phyloP scores from a whole-genome alignment of 37 sponge, comb jelly and placozoan species.

The Theonella swinhoei region DNA sequence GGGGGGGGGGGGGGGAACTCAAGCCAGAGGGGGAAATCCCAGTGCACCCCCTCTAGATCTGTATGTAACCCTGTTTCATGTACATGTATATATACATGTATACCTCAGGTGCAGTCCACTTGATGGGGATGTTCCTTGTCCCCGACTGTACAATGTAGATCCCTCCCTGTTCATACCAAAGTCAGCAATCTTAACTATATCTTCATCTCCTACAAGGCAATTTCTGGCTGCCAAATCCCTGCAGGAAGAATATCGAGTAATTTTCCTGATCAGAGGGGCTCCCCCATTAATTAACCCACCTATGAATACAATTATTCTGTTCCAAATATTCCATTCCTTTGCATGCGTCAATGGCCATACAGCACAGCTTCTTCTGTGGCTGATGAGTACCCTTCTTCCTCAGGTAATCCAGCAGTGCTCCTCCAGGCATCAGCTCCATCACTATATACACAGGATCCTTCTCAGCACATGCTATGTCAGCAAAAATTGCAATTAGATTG shows the following conservation, averaged over 20 bases:
- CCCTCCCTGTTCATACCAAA: conserved; percentile 92
- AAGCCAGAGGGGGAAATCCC: too few relatives aligned
- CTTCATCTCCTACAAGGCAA: conserved; percentile 78
- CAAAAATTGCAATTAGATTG: too few relatives aligned
- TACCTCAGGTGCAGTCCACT: conserved; percentile 98
- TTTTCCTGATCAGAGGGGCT: background rate
- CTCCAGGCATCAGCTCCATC: too few relatives aligned
- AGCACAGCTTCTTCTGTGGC: too few relatives aligned
- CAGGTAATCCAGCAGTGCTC: too few relatives aligned
- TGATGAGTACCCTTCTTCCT: too few relatives aligned
- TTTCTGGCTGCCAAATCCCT: conserved; percentile 91
- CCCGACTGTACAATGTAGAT: conserved; percentile 80
- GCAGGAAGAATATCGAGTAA: background rate
- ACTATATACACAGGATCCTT: too few relatives aligned
- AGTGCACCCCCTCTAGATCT: too few relatives aligned
- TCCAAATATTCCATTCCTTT: conserved; percentile 88
- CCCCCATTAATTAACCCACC: background rate
- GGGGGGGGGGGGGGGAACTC: too few relatives aligned
- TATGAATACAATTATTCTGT: conserved; percentile 83
- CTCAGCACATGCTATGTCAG: too few relatives aligned
- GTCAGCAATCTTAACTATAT: conserved; percentile 86
- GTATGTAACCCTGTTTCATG: too few relatives aligned
- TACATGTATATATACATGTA: background rate
- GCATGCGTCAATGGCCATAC: too few relatives aligned
- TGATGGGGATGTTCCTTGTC: conserved; percentile 86